phyloP scores from a whole-genome alignment of 2,888 invertebrate species.

The Lysandra bellargus region DNA sequence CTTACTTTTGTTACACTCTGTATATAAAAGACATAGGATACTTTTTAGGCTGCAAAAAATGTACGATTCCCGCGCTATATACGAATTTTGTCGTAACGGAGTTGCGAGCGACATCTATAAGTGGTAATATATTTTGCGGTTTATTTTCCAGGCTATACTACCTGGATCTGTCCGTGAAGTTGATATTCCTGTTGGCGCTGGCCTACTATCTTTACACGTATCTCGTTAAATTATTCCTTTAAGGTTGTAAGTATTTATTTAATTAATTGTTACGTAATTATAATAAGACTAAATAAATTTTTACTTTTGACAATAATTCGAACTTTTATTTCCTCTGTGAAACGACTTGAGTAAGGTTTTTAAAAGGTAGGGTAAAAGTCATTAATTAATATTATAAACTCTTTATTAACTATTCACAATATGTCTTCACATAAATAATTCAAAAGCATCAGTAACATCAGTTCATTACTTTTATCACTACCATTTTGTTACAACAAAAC shows the following conservation, averaged over 20 bases:
- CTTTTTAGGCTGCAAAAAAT: too few relatives aligned
- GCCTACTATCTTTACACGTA: conserved; percentile 54
- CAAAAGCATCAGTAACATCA: conserved; percentile 13
- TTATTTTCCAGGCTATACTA: conserved; percentile 71
- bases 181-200: conserved; percentile 48
- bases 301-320: neutral
- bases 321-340: neutral
- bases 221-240: conserved; percentile 41
- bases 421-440: conserved; percentile 3
- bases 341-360: neutral
- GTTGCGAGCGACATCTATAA: too few relatives aligned
- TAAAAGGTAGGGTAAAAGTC: neutral
- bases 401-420: conserved; percentile 13
- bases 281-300: conserved; percentile 2
- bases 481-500: conserved; percentile 4
- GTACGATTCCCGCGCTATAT: too few relatives aligned
- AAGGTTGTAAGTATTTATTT: neutral
- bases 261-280: conserved; percentile 1
- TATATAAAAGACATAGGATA: too few relatives aligned
- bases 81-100: too few relatives aligned
- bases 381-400: neutral
- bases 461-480: conserved; percentile 15
- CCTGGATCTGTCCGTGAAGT: conserved; percentile 62
- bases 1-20: too few relatives aligned
- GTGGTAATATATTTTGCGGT: neutral